These are phyloP conservation scores for Melolontha melolontha DNA, from an alignment of 2,888 invertebrate genomes.

Conservation along the genomic window DNA sequence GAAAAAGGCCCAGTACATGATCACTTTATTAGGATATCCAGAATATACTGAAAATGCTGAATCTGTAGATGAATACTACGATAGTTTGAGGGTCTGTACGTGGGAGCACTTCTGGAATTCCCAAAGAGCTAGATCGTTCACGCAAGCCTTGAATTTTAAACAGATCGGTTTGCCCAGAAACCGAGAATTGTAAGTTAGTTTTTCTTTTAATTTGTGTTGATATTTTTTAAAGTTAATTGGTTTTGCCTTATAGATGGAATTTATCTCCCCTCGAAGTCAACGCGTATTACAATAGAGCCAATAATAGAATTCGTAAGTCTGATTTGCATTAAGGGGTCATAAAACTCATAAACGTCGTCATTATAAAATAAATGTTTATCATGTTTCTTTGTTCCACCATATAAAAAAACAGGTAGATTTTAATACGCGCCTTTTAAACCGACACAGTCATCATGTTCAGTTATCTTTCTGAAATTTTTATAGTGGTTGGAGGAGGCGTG, in stretches of 20 bases:
- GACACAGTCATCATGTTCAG: too few species aligned
- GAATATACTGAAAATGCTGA: slow-evolving; percentile 54
- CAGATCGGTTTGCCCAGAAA: slow-evolving; percentile 55
- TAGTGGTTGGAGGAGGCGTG: too few species aligned
- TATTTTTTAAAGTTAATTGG: background rate
- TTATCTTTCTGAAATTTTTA: too few species aligned
- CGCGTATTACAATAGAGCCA: slow-evolving; percentile 74
- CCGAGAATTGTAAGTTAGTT: slow-evolving; percentile 52
- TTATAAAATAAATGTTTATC: too few species aligned
- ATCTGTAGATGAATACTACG: slow-evolving; percentile 59
- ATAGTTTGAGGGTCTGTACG: slow-evolving; percentile 59
- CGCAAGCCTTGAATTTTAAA: slow-evolving; percentile 57
- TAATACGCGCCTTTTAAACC: too few species aligned
- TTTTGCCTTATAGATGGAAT: slow-evolving; percentile 58
- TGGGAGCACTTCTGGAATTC: slow-evolving; percentile 63
- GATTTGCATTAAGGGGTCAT: too few species aligned
- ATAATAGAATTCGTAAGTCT: slow-evolving; percentile 65
- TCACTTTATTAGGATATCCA: slow-evolving; percentile 60
- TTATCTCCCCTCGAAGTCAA: slow-evolving; percentile 70
- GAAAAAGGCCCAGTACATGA: slow-evolving; percentile 67
- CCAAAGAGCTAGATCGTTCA: slow-evolving; percentile 59
- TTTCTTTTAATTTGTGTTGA: background rate
- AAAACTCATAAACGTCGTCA: too few species aligned
- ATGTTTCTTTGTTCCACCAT: too few species aligned
- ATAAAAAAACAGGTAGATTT: too few species aligned